Base-by-base conservation (phyloP, 1,140 invertebrate species). In the Radopholus similis region DNA sequence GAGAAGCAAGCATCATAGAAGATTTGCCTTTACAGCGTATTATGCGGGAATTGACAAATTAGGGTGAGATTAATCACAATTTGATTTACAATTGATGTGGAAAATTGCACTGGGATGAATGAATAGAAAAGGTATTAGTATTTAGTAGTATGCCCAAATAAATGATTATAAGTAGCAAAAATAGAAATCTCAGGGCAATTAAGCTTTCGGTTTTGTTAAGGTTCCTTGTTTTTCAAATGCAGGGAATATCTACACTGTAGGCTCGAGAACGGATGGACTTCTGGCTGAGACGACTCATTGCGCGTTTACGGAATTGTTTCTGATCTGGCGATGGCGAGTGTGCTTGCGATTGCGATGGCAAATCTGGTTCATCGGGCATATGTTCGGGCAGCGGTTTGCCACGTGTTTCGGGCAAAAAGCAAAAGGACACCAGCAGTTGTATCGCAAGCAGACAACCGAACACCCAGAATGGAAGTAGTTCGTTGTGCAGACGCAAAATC, bases 341-440 rank as follows among this genome's bases (percentile, higher is more conserved):
- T 2, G 21, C 23, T 0, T 56, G 59, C 40, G 23, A 18, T 63
- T 11, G 37, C 2, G 4, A 5, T 62, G 4, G 40, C 4, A 6
- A 13, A 9, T 65, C 1, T n/a, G 59, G 54, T 37, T 42, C 0
- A 30, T 64, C 21, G 47, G 47, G 47, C 47, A 51, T 51, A 26
- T 15, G 18, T 21, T 51, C 47, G 47, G 47, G 47, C 47, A 51
- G 15, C n/a, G 47, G 47, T 51, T 51, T 21, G 18, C 47, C 47
- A n/a, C n/a, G n/a, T n/a, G n/a, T 69, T 70, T 69, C 38, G 9
- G 63, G 65, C 21, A 68, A 37, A 11, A 68, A 49, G 37, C 6
- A 32, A 34, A 42, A 53, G 1, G 42, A 32, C 9, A 69, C 32
- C 4, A 34, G 58, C 63, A 23, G 49, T 34, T 69, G 64, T 28